Evolutionary conservation across 1,140 invertebrate species (phyloP).

Genomic region (Megathymus violae): DNA sequence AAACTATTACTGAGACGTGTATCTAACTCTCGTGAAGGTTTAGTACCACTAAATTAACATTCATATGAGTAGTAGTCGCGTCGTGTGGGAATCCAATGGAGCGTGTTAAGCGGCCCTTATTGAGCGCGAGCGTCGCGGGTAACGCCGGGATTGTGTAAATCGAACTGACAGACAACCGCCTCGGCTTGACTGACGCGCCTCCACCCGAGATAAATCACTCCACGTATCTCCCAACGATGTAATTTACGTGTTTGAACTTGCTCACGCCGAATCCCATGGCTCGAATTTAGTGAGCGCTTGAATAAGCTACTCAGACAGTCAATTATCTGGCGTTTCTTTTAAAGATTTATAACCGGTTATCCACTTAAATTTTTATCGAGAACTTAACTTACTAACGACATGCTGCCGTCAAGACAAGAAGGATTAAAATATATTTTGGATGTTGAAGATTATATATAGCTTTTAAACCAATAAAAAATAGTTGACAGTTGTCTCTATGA

Average conservation of each 20-base stretch:
- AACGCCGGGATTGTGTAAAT: slow-evolving; percentile 58
- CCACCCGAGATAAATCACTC: slow-evolving; percentile 57
- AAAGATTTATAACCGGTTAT: slow-evolving; percentile 35
- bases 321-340: slow-evolving; percentile 32
- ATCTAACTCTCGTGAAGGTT: slow-evolving; percentile 1
- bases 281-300: slow-evolving; percentile 30
- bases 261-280: slow-evolving; percentile 24
- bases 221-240: slow-evolving; percentile 42
- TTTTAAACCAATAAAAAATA: slow-evolving; percentile 26
- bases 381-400: slow-evolving; percentile 26
- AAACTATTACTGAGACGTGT: background rate
- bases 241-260: slow-evolving; percentile 42
- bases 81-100: slow-evolving; percentile 9
- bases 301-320: slow-evolving; percentile 30
- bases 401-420: slow-evolving; percentile 16
- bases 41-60: slow-evolving; percentile 2
- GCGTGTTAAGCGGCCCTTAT: slow-evolving; percentile 62
- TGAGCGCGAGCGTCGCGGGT: slow-evolving; percentile 54
- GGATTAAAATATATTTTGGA: slow-evolving; percentile 6
- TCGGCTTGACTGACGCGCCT: slow-evolving; percentile 70
- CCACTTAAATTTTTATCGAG: slow-evolving; percentile 10
- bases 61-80: background rate
- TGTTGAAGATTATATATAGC: slow-evolving; percentile 5
- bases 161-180: slow-evolving; percentile 68
- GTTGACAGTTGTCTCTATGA: slow-evolving; percentile 57